phyloP scores from a whole-genome alignment of 2,113 vertebrate genomes.

The Dermatemys mawii region DNA sequence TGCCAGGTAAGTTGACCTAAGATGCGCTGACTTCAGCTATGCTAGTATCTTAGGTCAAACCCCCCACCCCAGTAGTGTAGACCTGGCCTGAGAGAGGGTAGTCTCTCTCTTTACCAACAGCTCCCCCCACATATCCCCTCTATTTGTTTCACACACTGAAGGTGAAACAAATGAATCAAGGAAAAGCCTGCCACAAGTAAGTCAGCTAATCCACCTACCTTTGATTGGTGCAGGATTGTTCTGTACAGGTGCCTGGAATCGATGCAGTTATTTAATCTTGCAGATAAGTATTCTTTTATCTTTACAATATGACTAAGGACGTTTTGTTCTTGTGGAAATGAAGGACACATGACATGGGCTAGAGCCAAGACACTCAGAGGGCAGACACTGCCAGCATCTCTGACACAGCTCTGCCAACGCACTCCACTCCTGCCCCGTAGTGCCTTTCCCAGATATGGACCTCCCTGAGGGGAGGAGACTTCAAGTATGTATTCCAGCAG shows the following conservation, averaged over 20 bases:
- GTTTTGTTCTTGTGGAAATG: not conserved
- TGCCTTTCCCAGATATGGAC: not conserved
- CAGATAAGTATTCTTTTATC: not conserved
- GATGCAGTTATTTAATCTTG: not conserved
- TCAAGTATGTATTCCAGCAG: not conserved
- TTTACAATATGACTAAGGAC: not conserved
- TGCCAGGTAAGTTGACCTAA: too few species aligned
- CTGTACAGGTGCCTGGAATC: not conserved
- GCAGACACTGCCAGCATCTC: fast-evolving
- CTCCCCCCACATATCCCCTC: not conserved
- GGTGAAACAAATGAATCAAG: not conserved
- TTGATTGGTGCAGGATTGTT: not conserved
- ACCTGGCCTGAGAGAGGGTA: too few species aligned
- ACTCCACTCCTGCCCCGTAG: not conserved
- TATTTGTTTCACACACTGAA: not conserved
- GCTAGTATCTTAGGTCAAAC: too few species aligned
- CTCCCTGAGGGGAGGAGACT: not conserved
- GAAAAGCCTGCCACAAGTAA: not conserved
- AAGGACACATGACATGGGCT: fast-evolving
- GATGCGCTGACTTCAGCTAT: too few species aligned
- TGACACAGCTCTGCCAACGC: fast-evolving
- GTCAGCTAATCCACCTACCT: not conserved
- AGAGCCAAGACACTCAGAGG: fast-evolving
- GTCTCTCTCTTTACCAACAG: not conserved
- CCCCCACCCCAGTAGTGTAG: too few species aligned